phyloP scores from a whole-genome alignment of 1,140 invertebrate species.

The Homalodisca vitripennis region DNA sequence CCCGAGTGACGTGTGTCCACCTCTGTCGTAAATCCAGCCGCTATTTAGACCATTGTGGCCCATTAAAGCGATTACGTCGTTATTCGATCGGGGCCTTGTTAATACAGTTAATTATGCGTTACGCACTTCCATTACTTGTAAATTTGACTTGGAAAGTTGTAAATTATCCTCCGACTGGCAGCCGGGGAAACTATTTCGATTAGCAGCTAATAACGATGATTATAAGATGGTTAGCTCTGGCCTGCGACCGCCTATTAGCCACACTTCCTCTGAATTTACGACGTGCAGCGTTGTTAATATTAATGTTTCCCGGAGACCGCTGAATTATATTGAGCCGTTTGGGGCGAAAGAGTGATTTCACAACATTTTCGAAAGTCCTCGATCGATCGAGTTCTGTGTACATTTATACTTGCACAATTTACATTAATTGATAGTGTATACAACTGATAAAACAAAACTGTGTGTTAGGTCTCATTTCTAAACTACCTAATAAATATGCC shows the following conservation, averaged over 20 bases:
- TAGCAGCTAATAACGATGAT: conserved; percentile 10
- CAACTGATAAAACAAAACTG: too few species aligned
- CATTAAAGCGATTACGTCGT: not conserved
- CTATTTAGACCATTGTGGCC: too few species aligned
- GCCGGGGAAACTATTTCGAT: not conserved
- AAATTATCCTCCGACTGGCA: not conserved
- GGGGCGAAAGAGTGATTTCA: too few species aligned
- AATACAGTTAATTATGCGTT: not conserved
- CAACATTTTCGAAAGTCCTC: too few species aligned
- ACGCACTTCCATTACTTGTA: not conserved
- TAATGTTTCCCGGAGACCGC: not conserved
- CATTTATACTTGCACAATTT: too few species aligned
- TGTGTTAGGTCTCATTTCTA: too few species aligned
- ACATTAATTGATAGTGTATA: too few species aligned
- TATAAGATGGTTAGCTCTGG: not conserved
- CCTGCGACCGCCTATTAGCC: too few species aligned
- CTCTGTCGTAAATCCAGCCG: not conserved
- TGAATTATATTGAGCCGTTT: too few species aligned
- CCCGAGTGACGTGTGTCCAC: not conserved
- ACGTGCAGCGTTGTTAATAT: not conserved
- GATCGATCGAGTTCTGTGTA: too few species aligned
- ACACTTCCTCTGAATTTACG: not conserved
- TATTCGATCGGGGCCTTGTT: not conserved
- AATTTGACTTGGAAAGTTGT: not conserved
- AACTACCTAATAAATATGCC: too few species aligned